A percentile compares a stretch with the other conserved stretches of the same genome.
Conservation (phyloP, 1,140 invertebrate species). For the Drosophila tani region DNA sequence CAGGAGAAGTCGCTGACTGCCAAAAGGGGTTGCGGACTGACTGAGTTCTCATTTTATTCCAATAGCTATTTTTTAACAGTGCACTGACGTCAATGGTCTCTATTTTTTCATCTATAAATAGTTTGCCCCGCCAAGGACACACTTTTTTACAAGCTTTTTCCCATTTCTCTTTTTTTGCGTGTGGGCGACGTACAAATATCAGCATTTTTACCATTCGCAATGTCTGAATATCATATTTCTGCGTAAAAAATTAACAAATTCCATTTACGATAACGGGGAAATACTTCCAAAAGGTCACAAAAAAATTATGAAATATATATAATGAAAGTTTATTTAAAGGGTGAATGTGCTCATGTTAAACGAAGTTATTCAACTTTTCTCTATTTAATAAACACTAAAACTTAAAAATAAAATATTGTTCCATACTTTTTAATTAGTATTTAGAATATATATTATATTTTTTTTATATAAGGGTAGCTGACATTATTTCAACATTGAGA, state of each 20-base stretch:
- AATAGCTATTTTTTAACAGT: slow-evolving; percentile 22
- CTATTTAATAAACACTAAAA: not conserved
- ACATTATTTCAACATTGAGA: no score
- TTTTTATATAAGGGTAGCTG: no score
- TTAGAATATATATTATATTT: no score
- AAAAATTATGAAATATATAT: not conserved
- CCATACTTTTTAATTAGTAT: no score
- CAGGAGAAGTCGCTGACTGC: slow-evolving; percentile 5
- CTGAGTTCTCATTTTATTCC: slow-evolving; percentile 2
- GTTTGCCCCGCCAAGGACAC: not conserved
- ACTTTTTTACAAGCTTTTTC: slow-evolving; percentile 6
- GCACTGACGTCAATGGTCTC: slow-evolving; percentile 25
- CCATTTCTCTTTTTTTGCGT: not conserved
- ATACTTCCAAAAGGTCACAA: not conserved
- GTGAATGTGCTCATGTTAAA: not conserved
- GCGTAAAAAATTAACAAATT: not conserved
- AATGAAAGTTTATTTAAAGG: not conserved
- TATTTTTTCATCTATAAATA: not conserved
- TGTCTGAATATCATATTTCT: not conserved
- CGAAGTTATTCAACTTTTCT: no score
- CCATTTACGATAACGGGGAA: not conserved
- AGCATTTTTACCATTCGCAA: not conserved
- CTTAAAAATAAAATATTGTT: not conserved
- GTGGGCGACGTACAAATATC: not conserved
- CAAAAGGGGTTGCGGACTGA: slow-evolving; percentile 9